Evolutionary conservation across 2,113 vertebrate species (phyloP).

Genomic region (Panthera leo): DNA sequence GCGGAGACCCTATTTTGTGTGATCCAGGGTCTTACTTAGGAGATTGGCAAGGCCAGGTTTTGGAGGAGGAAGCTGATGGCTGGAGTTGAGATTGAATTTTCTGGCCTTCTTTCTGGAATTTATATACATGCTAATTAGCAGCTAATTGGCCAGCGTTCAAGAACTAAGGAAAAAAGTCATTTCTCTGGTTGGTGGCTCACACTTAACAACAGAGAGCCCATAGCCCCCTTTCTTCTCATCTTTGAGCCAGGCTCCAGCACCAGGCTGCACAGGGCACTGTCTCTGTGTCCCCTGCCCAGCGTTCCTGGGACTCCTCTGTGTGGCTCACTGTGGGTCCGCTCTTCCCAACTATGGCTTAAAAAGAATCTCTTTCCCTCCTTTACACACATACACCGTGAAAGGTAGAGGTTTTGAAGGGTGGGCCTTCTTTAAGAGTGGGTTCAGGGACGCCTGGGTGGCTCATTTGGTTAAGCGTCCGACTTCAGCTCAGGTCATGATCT

Average conservation of each 20-base stretch:
- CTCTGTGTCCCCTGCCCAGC: not conserved
- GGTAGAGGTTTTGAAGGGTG: not conserved
- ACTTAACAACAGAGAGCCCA: not conserved
- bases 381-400: not conserved
- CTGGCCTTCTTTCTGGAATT: slow-evolving; percentile 38
- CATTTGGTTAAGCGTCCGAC: too few species aligned
- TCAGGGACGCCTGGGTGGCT: too few species aligned
- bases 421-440: not conserved
- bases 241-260: not conserved
- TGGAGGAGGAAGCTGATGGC: slow-evolving; percentile 29
- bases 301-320: not conserved
- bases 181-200: not conserved
- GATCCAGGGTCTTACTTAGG: not conserved
- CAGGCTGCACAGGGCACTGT: not conserved
- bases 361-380: not conserved
- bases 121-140: slow-evolving; percentile 8
- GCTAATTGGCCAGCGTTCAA: slow-evolving; percentile 17
- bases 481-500: too few species aligned
- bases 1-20: not conserved
- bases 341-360: not conserved
- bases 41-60: slow-evolving; percentile 45
- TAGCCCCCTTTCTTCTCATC: not conserved
- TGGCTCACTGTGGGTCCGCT: not conserved
- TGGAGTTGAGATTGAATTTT: slow-evolving; percentile 50
- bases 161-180: not conserved